A percentile compares a stretch with the other conserved stretches of the same genome.
These are phyloP conservation scores for Nephila pilipes DNA, from an alignment of 1,140 invertebrate species.

Conservation along the genomic window DNA sequence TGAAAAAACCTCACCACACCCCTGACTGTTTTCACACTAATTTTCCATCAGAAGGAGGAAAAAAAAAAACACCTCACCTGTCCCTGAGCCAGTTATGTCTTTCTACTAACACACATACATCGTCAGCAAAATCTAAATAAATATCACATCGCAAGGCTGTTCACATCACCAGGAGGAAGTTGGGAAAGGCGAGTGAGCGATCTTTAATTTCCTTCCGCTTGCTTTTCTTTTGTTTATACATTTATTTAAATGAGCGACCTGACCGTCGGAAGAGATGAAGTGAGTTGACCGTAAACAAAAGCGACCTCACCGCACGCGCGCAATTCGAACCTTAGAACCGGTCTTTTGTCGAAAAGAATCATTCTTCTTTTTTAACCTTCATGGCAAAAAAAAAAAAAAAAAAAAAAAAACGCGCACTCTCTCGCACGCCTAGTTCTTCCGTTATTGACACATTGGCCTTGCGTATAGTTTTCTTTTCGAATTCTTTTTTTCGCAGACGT, in stretches of 20 bases:
- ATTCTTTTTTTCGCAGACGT: background rate
- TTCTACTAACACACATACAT: background rate
- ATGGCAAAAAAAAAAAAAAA: background rate
- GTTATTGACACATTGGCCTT: slow-evolving; percentile 34
- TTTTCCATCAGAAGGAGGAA: background rate
- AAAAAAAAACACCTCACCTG: too few species aligned
- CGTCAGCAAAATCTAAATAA: background rate
- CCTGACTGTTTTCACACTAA: too few species aligned
- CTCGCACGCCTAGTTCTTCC: slow-evolving; percentile 16
- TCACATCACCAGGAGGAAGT: background rate
- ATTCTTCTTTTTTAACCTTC: background rate
- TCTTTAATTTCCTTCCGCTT: slow-evolving; percentile 27
- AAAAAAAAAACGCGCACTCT: too few species aligned
- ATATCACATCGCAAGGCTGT: background rate
- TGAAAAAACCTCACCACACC: background rate
- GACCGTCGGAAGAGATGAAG: background rate
- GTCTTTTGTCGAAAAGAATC: background rate
- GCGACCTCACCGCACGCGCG: background rate
- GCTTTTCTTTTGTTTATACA: slow-evolving; percentile 2
- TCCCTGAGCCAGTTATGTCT: background rate
- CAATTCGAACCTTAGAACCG: slow-evolving; percentile 30
- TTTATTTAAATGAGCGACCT: slow-evolving; percentile 26
- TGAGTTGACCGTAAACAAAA: slow-evolving; percentile 29
- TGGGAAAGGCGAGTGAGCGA: background rate
- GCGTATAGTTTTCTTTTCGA: background rate